Base-by-base conservation (phyloP, 2,797 vertebrate genomes). In the Artibeus jamaicensis region DNA sequence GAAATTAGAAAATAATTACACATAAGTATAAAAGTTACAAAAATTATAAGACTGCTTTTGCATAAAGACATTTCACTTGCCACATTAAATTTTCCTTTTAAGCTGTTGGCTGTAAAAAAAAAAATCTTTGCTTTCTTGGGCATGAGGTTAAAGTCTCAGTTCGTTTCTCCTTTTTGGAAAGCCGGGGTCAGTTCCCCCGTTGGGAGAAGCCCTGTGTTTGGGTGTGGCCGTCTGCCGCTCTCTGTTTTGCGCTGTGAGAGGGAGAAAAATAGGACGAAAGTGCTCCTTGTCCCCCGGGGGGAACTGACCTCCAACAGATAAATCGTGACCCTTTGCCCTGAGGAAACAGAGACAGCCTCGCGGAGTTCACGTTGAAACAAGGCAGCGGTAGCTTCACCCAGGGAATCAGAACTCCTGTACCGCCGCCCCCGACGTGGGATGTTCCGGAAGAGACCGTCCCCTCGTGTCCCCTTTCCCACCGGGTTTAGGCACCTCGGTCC, bases 251-350 rank as follows among this genome's bases (percentile, higher is more conserved):
- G 37, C 77, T 34, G 32, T 14, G 29, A 81, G 59, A 1, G 32
- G 82, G 84, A 50, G 89, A 86, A 90, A 81, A 92, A 62, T 29
- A 29, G 77, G 85, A 48, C 82, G 84, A 50, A 50, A 77, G 92
- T 62, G 82, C 86, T 81, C 32, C 44, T 62, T 1, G 7, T 29
- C 71, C 67, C 24, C 83, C 24, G 50, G 86, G 48, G 86, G 29
- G 86, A 78, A 46, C 46, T 86, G 74, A 79, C 42, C 73, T 55
- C 92, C 94, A 82, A 65, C 46, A 83, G 86, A 96, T 48, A 90
- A 78, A 90, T 48, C 42, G 26, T 39, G 71, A 67, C 73, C 88
- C 88, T 67, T 46, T 26, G 77, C 67, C 48, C 81, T 22, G 42
- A 83, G 93, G 86, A 89, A 89, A 70, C 57, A 67, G 65, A 74